These are phyloP conservation scores for Anolis carolinensis DNA, from an alignment of 2,113 vertebrate genomes.

Conservation along the genomic window DNA sequence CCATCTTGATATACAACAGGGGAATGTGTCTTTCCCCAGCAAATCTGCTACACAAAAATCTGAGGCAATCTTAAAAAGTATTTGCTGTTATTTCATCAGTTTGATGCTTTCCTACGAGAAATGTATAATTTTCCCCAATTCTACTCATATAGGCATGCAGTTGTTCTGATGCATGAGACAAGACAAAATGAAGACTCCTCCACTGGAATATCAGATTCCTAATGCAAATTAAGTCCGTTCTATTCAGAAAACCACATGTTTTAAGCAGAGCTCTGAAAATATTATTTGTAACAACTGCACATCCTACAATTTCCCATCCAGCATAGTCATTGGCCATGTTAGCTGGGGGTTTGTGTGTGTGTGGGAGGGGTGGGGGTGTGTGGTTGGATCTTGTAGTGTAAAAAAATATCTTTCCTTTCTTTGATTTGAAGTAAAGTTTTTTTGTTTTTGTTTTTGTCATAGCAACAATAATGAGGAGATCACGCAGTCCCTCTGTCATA, in stretches of 20 bases:
- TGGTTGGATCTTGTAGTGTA: too few species aligned
- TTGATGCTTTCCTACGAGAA: constrained; percentile 37
- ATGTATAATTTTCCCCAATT: constrained; percentile 32
- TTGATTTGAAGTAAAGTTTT: constrained; percentile 18
- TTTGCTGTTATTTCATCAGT: constrained; percentile 17
- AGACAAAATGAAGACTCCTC: constrained; percentile 35
- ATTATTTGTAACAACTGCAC: too few species aligned
- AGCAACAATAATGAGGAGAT: neutral
- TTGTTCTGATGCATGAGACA: constrained; percentile 36
- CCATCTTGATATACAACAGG: constrained; percentile 44
- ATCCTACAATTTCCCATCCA: too few species aligned
- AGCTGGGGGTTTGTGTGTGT: too few species aligned
- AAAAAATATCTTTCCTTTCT: too few species aligned
- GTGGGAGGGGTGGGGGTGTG: too few species aligned
- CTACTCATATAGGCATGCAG: constrained; percentile 47
- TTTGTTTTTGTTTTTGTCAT: constrained; percentile 28
- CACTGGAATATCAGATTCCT: constrained; percentile 26
- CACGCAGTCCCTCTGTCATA: neutral
- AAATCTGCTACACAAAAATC: constrained; percentile 19
- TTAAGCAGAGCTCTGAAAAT: too few species aligned
- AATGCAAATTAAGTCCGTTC: constrained; percentile 41
- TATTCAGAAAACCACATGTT: neutral
- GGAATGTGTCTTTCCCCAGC: neutral
- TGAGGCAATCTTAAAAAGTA: constrained; percentile 21
- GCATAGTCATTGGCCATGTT: too few species aligned